phyloP scores from a whole-genome alignment of 2,797 vertebrate species.

The Acridotheres tristis region DNA sequence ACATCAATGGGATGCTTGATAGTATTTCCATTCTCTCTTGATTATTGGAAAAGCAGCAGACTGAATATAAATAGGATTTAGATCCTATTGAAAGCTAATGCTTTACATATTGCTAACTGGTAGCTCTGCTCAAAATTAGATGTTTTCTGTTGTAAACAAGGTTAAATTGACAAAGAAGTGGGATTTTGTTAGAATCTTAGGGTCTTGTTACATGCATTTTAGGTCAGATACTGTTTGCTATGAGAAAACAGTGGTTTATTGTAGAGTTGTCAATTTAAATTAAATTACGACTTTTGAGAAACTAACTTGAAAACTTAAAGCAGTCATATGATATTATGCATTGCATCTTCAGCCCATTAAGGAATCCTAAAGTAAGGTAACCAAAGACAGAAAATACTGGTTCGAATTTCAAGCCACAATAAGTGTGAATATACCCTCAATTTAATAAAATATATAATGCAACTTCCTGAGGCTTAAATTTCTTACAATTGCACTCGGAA shows the following conservation, averaged over 20 bases:
- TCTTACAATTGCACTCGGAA: constrained; percentile 88
- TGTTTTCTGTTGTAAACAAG: constrained; percentile 79
- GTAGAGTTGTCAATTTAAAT: constrained; percentile 92
- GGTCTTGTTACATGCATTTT: constrained; percentile 85
- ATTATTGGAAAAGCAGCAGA: constrained; percentile 55
- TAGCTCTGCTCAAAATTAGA: constrained; percentile 68
- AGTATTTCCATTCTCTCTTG: constrained; percentile 39
- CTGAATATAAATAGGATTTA: constrained; percentile 54
- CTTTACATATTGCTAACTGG: constrained; percentile 69
- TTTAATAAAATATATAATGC: constrained; percentile 97
- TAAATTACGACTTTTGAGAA: constrained; percentile 91
- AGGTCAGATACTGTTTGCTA: constrained; percentile 83
- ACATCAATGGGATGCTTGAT: background rate
- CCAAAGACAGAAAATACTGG: constrained; percentile 94
- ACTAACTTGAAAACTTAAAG: constrained; percentile 90
- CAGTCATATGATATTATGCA: constrained; percentile 90
- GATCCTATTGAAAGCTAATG: constrained; percentile 56
- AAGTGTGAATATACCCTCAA: constrained; percentile 96
- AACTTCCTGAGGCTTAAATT: constrained; percentile 93
- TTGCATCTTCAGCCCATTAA: constrained; percentile 89
- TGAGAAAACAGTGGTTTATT: constrained; percentile 86
- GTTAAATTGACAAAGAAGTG: constrained; percentile 79
- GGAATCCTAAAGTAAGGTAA: constrained; percentile 91
- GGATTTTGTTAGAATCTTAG: constrained; percentile 80
- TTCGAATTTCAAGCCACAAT: constrained; percentile 90